Evolutionary conservation across 2,888 invertebrate genomes (phyloP).

Genomic region (Philonicus albiceps): DNA sequence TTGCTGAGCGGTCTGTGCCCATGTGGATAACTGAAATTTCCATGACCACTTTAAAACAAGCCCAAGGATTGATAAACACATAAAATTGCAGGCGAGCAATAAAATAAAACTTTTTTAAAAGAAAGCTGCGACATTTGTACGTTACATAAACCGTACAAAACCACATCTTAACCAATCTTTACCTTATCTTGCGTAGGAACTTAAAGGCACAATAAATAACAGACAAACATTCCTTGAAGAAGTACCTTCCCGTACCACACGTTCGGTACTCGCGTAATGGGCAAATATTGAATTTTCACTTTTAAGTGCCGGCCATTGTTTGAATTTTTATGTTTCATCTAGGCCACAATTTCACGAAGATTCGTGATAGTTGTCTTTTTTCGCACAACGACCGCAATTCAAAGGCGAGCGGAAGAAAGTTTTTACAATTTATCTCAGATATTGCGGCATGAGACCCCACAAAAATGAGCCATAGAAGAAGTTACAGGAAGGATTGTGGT

Average conservation of each 20-base stretch:
- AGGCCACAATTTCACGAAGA: neutral
- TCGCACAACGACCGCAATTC: neutral
- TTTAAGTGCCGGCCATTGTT: conserved; percentile 7
- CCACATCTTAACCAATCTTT: neutral
- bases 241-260: neutral
- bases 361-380: neutral
- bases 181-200: conserved; percentile 8
- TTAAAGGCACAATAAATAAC: conserved; percentile 11
- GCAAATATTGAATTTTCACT: conserved; percentile 20
- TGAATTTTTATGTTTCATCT: neutral
- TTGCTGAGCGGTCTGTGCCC: neutral
- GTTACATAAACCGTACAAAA: conserved; percentile 1
- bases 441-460: neutral
- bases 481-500: neutral
- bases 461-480: neutral
- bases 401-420: neutral
- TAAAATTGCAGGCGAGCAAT: neutral
- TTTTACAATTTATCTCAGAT: neutral
- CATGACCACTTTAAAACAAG: conserved; percentile 31
- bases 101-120: conserved; percentile 24
- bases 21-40: neutral
- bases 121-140: neutral
- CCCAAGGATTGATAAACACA: conserved; percentile 25
- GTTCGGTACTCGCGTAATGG: neutral
- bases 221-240: conserved; percentile 5